phyloP scores from a whole-genome alignment of 2,888 invertebrate genomes.

The Fabriciana adippe region DNA sequence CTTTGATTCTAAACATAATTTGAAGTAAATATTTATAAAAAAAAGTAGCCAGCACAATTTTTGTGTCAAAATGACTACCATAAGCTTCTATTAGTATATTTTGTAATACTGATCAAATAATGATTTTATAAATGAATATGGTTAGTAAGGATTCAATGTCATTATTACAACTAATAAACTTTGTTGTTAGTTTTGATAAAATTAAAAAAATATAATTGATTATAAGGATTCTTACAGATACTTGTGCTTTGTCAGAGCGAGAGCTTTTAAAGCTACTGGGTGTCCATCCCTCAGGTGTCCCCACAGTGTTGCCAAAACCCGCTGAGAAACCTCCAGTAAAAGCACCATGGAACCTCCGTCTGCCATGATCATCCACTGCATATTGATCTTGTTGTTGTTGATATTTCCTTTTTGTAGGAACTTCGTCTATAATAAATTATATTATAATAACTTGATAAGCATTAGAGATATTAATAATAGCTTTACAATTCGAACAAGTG shows the following conservation, averaged over 20 bases:
- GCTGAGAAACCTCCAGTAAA: conserved; percentile 99
- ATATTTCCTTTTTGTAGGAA: conserved; percentile 90
- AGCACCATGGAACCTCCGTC: conserved; percentile 97
- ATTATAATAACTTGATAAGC: not conserved
- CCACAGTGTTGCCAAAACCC: conserved; percentile 98
- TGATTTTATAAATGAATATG: no score
- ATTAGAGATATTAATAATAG: not conserved
- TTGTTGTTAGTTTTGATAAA: no score
- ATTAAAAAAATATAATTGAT: not conserved
- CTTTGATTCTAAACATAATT: conserved; percentile 73
- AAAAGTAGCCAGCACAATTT: not conserved
- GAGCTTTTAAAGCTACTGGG: conserved; percentile 96
- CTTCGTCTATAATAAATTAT: conserved; percentile 82
- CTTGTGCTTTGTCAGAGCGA: conserved; percentile 82
- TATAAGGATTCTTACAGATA: conserved; percentile 53
- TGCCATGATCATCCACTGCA: conserved; percentile 93
- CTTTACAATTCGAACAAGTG: no score
- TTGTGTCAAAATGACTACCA: no score
- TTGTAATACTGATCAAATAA: no score
- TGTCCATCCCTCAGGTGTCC: conserved; percentile 96
- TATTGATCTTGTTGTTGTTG: conserved; percentile 89
- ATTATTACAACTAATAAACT: no score
- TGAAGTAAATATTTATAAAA: conserved; percentile 4
- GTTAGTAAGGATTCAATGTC: no score
- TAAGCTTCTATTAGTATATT: no score